A percentile compares a stretch with the other conserved stretches of the same genome.
phyloP scores from a whole-genome alignment of 2,113 vertebrate species.

The Anguilla rostrata region DNA sequence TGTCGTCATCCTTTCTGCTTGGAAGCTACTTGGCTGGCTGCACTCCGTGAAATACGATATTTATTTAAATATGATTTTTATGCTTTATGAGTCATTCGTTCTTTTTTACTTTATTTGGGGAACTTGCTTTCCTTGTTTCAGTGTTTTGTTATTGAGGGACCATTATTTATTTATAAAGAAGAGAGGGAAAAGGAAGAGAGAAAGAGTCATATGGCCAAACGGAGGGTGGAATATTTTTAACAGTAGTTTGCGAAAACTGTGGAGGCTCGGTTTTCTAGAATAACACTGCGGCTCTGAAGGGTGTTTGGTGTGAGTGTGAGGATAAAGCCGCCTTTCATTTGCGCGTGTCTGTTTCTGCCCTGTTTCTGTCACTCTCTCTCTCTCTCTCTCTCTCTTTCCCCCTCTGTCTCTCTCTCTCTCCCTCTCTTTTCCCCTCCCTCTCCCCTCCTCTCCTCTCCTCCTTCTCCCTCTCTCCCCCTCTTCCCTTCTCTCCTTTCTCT shows the following conservation, averaged over 20 bases:
- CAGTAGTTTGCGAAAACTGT: background rate
- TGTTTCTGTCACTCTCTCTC: too few species aligned
- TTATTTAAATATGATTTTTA: background rate
- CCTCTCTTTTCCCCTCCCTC: too few species aligned
- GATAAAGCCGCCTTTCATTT: background rate
- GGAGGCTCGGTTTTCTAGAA: slow-evolving; percentile 10
- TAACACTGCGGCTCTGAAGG: slow-evolving; percentile 4
- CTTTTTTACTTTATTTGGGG: background rate
- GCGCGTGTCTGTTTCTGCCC: background rate
- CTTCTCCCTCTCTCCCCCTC: too few species aligned
- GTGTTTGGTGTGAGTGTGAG: background rate
- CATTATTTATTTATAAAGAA: background rate
- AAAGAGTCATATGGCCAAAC: background rate
- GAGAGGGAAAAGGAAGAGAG: background rate
- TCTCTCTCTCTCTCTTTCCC: too few species aligned
- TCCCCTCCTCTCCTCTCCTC: too few species aligned
- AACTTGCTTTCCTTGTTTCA: background rate
- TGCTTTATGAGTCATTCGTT: background rate
- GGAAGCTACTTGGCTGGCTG: background rate
- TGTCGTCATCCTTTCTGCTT: background rate
- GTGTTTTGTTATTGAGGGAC: background rate
- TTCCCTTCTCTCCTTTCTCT: too few species aligned
- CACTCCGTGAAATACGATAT: background rate
- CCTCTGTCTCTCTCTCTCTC: too few species aligned
- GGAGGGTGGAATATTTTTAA: background rate